Base-by-base conservation (phyloP, 2,797 vertebrate species). In the Myotis vivesi region DNA sequence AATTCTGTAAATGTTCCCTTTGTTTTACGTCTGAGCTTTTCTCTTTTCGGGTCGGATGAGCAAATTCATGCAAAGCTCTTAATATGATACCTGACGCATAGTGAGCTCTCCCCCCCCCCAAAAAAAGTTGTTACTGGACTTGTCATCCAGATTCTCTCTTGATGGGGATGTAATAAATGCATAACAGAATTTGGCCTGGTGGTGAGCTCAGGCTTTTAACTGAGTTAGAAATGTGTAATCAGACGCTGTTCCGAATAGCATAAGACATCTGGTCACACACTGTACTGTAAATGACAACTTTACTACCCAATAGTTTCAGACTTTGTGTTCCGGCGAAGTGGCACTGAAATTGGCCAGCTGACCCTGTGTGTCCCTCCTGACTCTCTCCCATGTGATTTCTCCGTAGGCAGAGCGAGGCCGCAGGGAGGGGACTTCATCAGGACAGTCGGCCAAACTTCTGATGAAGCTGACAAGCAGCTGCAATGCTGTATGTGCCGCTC, bases 391-490 rank as follows among this genome's bases (percentile, higher is more conserved):
- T 16, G 0, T 96, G 57, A 77, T 66, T 41, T 19, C 8, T 93
- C 76, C 75, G 30, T 90, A 99, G 99, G 93, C 98, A 98, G 97
- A 98, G 98, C 97, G 95, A 96, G 98, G 98, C 94, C 55, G 5
- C 30, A 53, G 5, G 97, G 92, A 96, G 91, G 12, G 87, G 97
- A 92, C 97, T 91, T 92, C 30, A 72, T 51, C 95, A 94, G 97
- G 97, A 95, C 97, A 97, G 72, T 97, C 98, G 0, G 97, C 98
- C 94, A 98, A 96, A 95, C 98, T 98, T 97, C 99, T 99, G 64
- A 99, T 99, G 99, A 99, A 99, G 99, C 98, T 99, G 97, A 98
- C 98, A 98, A 99, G 99, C 96, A 98, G 98, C 98, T 99, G 97
- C 97, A 97, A 98, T 97, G 96, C 97, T 0, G 99, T 99, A 98